Conservation (phyloP, 1,140 invertebrate genomes). For the Hyles euphorbiae region DNA sequence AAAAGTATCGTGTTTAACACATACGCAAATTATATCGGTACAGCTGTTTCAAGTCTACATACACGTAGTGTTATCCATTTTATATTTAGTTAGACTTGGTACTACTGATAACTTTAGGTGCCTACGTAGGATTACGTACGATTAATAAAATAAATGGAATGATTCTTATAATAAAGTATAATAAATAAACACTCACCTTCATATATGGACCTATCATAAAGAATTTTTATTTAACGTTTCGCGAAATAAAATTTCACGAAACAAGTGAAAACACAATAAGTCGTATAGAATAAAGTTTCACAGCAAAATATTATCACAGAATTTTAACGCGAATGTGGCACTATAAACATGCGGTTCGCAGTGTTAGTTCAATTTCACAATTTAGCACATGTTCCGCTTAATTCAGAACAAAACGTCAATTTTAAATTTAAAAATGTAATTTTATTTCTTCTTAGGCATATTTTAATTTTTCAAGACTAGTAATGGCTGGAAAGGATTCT, state of each 20-base stretch:
- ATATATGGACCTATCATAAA: constrained; percentile 75
- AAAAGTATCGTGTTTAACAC: too few relatives aligned
- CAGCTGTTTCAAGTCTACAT: too few relatives aligned
- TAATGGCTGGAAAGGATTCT: constrained; percentile 33
- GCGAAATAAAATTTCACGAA: constrained; percentile 68
- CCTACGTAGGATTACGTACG: too few relatives aligned
- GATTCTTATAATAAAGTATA: constrained; percentile 4
- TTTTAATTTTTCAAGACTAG: constrained; percentile 34
- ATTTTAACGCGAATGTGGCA: constrained; percentile 47
- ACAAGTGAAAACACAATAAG: constrained; percentile 23
- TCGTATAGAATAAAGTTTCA: constrained; percentile 43
- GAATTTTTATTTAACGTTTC: constrained; percentile 59
- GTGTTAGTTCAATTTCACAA: constrained; percentile 53
- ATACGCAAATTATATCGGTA: too few relatives aligned
- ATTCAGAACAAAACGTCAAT: constrained; percentile 19
- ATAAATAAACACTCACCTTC: constrained; percentile 58
- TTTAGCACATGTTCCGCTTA: constrained; percentile 44
- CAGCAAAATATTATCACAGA: constrained; percentile 64
- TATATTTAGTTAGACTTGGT: too few relatives aligned
- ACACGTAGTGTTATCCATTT: too few relatives aligned
- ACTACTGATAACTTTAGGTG: too few relatives aligned
- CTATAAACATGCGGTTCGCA: constrained; percentile 39
- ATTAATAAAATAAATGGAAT: not conserved
- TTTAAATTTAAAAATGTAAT: constrained; percentile 14
- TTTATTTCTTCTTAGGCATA: constrained; percentile 71